Percentiles rank a stretch among this genome's conserved stretches.
Conservation (phyloP, 2,797 vertebrate species). For the Pantherophis alleghaniensis region DNA sequence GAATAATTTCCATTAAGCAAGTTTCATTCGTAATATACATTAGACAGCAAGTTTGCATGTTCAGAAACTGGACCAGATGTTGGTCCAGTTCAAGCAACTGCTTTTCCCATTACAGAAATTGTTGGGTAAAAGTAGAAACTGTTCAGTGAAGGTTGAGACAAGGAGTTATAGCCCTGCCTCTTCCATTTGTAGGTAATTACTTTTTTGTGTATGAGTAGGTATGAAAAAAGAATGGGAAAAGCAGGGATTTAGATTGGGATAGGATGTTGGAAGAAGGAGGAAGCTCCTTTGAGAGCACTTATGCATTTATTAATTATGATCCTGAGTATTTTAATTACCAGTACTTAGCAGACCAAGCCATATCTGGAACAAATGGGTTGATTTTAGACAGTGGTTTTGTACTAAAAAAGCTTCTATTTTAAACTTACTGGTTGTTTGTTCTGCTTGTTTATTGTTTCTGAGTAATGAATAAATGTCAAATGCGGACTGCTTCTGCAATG, state of each 20-base stretch:
- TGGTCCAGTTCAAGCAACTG: neutral
- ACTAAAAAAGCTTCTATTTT: slow-evolving; percentile 34
- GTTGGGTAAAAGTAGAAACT: neutral
- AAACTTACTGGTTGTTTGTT: slow-evolving; percentile 40
- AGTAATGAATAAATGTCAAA: slow-evolving; percentile 35
- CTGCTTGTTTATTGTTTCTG: slow-evolving; percentile 13
- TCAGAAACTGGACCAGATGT: neutral
- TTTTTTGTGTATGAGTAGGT: neutral
- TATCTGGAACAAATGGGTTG: neutral
- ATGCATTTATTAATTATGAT: slow-evolving; percentile 27
- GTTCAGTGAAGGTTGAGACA: neutral
- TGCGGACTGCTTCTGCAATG: slow-evolving; percentile 50
- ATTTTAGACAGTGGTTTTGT: neutral
- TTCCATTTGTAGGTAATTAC: neutral
- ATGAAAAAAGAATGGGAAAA: neutral
- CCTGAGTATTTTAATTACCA: slow-evolving; percentile 38
- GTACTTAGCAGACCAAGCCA: slow-evolving; percentile 30
- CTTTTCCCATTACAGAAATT: neutral
- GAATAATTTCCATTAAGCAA: neutral
- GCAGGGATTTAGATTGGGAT: neutral
- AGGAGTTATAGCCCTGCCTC: neutral
- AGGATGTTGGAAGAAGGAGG: neutral
- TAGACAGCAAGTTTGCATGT: neutral
- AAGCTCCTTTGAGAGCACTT: neutral
- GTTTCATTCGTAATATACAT: neutral